These are phyloP conservation scores for Zaprionus ornatus DNA, from an alignment of 1,140 invertebrate genomes.

Conservation along the genomic window DNA sequence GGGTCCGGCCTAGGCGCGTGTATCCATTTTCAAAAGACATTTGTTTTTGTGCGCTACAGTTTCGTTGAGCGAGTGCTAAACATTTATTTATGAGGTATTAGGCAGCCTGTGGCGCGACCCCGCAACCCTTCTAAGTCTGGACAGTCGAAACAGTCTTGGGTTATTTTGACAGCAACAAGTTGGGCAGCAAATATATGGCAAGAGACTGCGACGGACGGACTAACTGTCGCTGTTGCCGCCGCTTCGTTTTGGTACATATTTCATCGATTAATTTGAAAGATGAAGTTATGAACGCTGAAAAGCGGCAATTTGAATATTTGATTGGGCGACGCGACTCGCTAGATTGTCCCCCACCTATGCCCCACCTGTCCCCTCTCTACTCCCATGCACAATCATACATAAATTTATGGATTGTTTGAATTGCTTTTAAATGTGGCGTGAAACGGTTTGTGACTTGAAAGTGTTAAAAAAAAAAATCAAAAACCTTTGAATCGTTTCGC, in stretches of 20 bases:
- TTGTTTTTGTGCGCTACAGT: conserved; percentile 77
- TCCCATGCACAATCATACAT: conserved; percentile 62
- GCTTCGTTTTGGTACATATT: conserved; percentile 74
- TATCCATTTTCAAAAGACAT: conserved; percentile 59
- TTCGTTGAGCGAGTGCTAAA: conserved; percentile 63
- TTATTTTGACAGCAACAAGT: conserved; percentile 82
- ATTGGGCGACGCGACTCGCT: conserved; percentile 50
- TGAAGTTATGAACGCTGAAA: conserved; percentile 78
- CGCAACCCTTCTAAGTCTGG: not conserved
- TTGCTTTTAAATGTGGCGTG: conserved; percentile 70
- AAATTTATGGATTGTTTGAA: conserved; percentile 73
- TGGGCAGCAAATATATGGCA: conserved; percentile 71
- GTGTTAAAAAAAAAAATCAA: conserved; percentile 34
- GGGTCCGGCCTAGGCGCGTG: conserved; percentile 33
- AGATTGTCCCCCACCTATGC: not conserved
- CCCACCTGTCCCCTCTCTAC: not conserved
- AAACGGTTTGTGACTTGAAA: conserved; percentile 70
- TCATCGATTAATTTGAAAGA: conserved; percentile 81
- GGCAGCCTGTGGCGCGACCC: conserved; percentile 51
- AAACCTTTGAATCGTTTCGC: conserved; percentile 28
- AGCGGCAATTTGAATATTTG: conserved; percentile 77
- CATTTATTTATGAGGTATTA: conserved; percentile 76
- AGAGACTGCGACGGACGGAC: conserved; percentile 25
- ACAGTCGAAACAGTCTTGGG: conserved; percentile 4
- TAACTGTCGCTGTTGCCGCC: conserved; percentile 53